phyloP scores from a whole-genome alignment of 2,113 vertebrate genomes.

The Opisthocomus hoazin region DNA sequence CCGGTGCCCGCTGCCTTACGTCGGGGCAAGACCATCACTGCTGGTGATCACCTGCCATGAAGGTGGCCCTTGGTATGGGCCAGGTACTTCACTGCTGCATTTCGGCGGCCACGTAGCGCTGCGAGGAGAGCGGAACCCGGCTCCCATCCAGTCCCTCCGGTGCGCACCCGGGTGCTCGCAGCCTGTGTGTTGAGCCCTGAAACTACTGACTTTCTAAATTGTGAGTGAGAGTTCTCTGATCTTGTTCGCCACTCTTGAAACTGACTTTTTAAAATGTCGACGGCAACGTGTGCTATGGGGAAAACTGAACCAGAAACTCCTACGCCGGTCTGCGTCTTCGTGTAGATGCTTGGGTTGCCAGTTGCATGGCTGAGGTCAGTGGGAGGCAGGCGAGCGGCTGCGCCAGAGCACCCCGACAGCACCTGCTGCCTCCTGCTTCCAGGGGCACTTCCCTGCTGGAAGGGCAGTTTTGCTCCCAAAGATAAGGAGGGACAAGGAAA shows the following conservation, averaged over 20 bases:
- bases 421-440: not conserved
- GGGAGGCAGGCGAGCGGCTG: not conserved
- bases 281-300: not conserved
- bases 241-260: not conserved
- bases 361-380: not conserved
- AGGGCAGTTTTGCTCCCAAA: not conserved
- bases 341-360: not conserved
- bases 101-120: rapidly evolving
- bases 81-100: rapidly evolving
- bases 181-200: not conserved
- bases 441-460: not conserved
- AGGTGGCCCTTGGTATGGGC: not conserved
- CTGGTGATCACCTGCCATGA: not conserved
- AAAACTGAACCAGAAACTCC: not conserved
- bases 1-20: rapidly evolving
- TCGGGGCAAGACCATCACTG: rapidly evolving
- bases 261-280: not conserved
- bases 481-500: not conserved
- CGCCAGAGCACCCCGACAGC: not conserved
- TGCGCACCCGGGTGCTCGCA: rapidly evolving
- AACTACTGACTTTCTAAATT: not conserved
- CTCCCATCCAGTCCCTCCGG: rapidly evolving
- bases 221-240: not conserved
- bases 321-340: rapidly evolving
- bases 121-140: rapidly evolving